Evolutionary conservation across 92 coral and sea anemone species (phyloP), one percentile per base, ranked within the genome.

Genomic region (Hydrozoanthus gracilis): DNA sequence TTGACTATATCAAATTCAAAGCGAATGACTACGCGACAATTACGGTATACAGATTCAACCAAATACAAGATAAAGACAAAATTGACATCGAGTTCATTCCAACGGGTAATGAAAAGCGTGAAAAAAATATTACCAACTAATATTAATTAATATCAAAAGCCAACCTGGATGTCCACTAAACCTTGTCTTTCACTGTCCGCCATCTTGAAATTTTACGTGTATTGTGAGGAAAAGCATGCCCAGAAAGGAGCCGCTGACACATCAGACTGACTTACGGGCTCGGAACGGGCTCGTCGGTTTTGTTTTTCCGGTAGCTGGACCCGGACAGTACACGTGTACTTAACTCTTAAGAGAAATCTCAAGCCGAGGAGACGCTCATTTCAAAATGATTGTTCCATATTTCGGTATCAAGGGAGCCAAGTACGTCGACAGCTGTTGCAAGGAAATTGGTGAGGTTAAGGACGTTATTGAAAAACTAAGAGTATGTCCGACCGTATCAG

Each of bases 121-220:
- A 55, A 62, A 7, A 5, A 45, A 45, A 18, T 9, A 39, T 49
- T 51, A 71, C 86, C 82, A 27, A 27, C 13, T 2, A 45, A 68
- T 2, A 27, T 15, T 8, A 65, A 65, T 8, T 7, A 6, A 27
- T 17, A 35, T 27, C 27, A 10, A 27, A 17, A 6, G 12, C 77
- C 14, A 6, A 92, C 95, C 94, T 89, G 71, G 5, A 94, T 90
- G 66, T 94, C 90, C 3, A 94, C 87, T 9, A 94, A 90, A 50
- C 95, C 98, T 67, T 79, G 83, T 64, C 86, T 92, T 62, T 94
- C 98, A 67, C 93, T 94, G 78, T 92, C 98, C 94, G 98, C 98
- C 98, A 94, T 94, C 70, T 94, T 94, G 92, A 58, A 73, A 82
- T 48, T 86, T 3, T 2, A n/a, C 14, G 48, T 13, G 39, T 17